Base-by-base conservation (phyloP, 2,888 invertebrate genomes). In the Elegia similella region DNA sequence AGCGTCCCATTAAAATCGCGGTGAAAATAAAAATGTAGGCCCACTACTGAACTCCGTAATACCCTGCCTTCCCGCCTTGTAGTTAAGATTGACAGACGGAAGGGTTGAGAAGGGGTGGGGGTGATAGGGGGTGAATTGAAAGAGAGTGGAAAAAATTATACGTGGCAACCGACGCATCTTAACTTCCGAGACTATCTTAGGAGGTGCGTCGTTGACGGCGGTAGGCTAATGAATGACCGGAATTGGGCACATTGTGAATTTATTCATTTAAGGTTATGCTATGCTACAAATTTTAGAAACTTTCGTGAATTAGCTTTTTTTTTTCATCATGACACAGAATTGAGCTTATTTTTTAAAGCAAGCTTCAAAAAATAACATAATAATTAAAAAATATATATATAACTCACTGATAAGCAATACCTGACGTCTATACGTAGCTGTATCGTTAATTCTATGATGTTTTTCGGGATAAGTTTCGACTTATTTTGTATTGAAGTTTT, bases 11-110 rank as follows among this genome's bases (percentile, higher is more conserved):
- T 88, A 86, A 88, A 87, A 78, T 70, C 71, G 65, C 64, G 69
- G 74, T 72, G 73, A 79, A 84, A 79, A 81, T 82, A 84, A 84
- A 50, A 80, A 76, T 71, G 68, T 76, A 78, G 81, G 78, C 79
- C 78, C 78, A 82, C 84, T 80, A 82, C 82, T 82, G 80, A 83
- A 80, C 79, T 76, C 76, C 73, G 78, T 82, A 83, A 50, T 50
- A 78, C 76, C 78, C 38, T n/a, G 78, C 80, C 72, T 75, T 79
- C 82, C 84, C 84, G 78, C 80, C 79, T 83, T 82, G 83, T 84
- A 86, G 86, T 86, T 88, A 90, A 90, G 90, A 91, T 90, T 90
- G 91, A 88, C 90, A 89, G 90, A 89, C 88, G 85, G 82, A 82
- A 82, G 88, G 89, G 87, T 85, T 82, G 86, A 80, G 75, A 76